Evolutionary conservation across 2,113 vertebrate genomes (phyloP).

Genomic region (Hemicordylus capensis): DNA sequence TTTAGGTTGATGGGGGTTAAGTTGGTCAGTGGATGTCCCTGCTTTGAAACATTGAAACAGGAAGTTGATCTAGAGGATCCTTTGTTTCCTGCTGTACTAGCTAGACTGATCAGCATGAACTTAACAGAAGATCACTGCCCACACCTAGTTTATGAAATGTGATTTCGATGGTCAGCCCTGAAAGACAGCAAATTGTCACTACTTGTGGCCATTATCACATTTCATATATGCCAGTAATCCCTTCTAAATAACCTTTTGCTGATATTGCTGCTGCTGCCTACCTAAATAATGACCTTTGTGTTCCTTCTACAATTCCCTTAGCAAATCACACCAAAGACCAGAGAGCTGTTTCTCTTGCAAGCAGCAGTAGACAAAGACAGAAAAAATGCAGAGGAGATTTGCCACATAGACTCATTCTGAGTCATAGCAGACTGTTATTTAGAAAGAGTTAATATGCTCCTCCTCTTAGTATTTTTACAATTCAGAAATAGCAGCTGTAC

Average conservation of each 20-base stretch:
- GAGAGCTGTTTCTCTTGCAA: slow-evolving; percentile 37
- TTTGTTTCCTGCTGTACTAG: slow-evolving; percentile 40
- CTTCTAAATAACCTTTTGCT: slow-evolving; percentile 19
- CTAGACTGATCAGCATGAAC: slow-evolving; percentile 28
- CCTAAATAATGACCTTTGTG: slow-evolving; percentile 37
- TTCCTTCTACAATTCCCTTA: slow-evolving; percentile 39
- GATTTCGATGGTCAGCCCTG: slow-evolving; percentile 24
- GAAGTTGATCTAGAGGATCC: neutral
- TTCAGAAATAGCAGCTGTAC: slow-evolving; percentile 55
- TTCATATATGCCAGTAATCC: slow-evolving; percentile 9
- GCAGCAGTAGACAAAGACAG: neutral
- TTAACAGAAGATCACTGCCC: slow-evolving; percentile 13
- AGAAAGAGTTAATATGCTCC: slow-evolving; percentile 51
- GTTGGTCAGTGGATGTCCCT: neutral
- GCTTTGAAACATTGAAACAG: too few species aligned
- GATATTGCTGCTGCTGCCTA: slow-evolving; percentile 27
- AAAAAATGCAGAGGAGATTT: neutral
- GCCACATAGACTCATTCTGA: slow-evolving; percentile 32
- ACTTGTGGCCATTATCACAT: slow-evolving; percentile 46
- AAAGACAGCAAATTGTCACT: slow-evolving; percentile 26
- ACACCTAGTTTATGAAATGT: neutral
- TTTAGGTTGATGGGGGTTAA: neutral
- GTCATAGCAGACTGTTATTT: slow-evolving; percentile 44
- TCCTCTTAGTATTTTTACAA: slow-evolving; percentile 29
- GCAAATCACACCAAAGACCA: slow-evolving; percentile 30